phyloP scores from a whole-genome alignment of 2,797 vertebrate species.

The Premnoplex brunnescens region DNA sequence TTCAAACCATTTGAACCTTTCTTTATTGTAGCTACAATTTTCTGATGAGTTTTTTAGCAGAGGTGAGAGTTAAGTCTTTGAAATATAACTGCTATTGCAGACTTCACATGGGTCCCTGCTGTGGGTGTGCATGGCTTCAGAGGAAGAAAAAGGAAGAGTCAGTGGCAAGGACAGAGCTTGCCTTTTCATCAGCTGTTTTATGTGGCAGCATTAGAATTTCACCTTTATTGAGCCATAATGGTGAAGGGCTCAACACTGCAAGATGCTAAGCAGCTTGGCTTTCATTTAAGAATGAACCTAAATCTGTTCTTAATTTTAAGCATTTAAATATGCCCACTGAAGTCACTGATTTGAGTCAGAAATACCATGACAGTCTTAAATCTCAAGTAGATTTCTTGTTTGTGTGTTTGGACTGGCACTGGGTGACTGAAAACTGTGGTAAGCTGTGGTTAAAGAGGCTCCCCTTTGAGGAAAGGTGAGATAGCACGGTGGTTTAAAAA shows the following conservation, averaged over 20 bases:
- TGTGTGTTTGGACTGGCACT: neutral
- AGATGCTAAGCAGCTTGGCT: neutral
- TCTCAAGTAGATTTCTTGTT: neutral
- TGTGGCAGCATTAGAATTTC: neutral
- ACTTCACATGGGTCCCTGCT: neutral
- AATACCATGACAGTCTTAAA: neutral
- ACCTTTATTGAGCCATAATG: neutral
- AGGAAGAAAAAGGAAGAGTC: neutral
- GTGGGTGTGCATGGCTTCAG: neutral
- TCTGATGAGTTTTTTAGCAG: constrained; percentile 8
- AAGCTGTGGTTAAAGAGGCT: neutral
- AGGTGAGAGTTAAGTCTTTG: neutral
- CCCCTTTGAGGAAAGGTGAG: neutral
- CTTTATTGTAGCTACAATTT: neutral
- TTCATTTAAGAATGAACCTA: neutral
- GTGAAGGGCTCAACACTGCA: neutral
- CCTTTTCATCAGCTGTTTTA: neutral
- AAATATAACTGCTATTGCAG: neutral
- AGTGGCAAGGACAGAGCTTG: neutral
- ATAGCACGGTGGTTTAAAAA: neutral
- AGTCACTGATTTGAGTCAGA: neutral
- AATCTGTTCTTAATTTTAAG: neutral
- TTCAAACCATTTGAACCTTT: neutral
- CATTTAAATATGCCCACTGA: neutral
- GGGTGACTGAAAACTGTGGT: neutral